Base-by-base conservation (phyloP, 2,888 invertebrate genomes). In the Smittia sp. region DNA sequence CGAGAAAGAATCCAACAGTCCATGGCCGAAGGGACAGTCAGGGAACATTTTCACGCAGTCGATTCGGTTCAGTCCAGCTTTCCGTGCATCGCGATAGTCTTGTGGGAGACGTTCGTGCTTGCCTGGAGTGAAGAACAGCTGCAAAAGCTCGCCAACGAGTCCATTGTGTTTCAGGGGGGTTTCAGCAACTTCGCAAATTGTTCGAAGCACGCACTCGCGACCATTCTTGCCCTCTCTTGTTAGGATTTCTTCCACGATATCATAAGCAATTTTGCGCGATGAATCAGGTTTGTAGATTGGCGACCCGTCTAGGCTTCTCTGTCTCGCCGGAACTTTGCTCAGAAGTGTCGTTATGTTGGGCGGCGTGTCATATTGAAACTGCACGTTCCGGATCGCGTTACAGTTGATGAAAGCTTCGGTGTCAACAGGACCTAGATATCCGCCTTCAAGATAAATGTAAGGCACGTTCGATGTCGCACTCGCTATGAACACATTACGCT, bases 41-140 rank as follows among this genome's bases (percentile, higher is more conserved):
- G 73, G 65, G 24, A 62, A 73, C 4, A 73, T 2, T 46, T 73
- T 73, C 24, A 25, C 65, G 39, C 73, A 73, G 22, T 63, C 20
- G 18, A 65, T 52, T 7, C 24, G 41, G 62, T 65, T 62, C 15
- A 65, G 9, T 7, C 73, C 73, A 7, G 73, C 73, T 13, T 73
- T 73, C 46, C 25, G 27, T 15, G 73, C 73, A 25, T 65, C 11
- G 7, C 63, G 41, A 65, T 46, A 73, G 11, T 73, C 73, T 13
- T 73, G 46, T 27, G 39, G 41, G 3, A 73, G 15, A 1, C 25
- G 18, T 27, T 73, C 73, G 62, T 73, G 52, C 1, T 46, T 22
- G 1, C 73, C 73, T 1, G 73, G 73, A 9, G 65, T 65, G n/a
- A 73, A 73, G 25, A 74, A 74, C n/a, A 74, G 18, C 54, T 74